phyloP scores from a whole-genome alignment of 2,888 invertebrate genomes.

The Nephrocerus scutellatus region DNA sequence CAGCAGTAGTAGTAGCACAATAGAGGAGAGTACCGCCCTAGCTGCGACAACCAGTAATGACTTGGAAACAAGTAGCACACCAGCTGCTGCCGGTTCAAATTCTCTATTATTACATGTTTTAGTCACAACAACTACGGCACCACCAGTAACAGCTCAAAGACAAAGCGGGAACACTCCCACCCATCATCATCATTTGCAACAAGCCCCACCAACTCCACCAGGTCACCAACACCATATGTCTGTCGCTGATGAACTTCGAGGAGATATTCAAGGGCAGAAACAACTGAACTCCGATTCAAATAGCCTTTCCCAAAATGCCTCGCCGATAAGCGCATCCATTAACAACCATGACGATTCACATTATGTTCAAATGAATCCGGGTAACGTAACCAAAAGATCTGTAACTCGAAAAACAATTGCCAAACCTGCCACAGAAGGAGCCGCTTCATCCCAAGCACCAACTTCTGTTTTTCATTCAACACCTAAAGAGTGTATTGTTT shows the following conservation, averaged over 20 bases:
- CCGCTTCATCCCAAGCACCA: constrained; percentile 4
- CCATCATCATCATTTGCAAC: too few relatives aligned
- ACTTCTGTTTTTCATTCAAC: constrained; percentile 18
- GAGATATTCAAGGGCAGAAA: constrained; percentile 11
- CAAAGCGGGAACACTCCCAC: constrained; percentile 18
- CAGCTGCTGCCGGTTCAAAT: background rate
- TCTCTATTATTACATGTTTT: too few relatives aligned
- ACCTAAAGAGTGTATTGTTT: constrained; percentile 59
- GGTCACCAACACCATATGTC: too few relatives aligned
- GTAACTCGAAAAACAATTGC: constrained; percentile 34
- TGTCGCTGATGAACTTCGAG: too few relatives aligned
- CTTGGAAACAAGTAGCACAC: too few relatives aligned
- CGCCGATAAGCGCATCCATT: background rate
- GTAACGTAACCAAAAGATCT: constrained; percentile 18
- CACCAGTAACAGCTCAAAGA: constrained; percentile 18
- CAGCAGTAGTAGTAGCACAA: too few relatives aligned
- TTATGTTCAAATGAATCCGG: constrained; percentile 27
- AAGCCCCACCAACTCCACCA: too few relatives aligned
- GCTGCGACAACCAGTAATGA: too few relatives aligned
- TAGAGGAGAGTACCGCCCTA: too few relatives aligned
- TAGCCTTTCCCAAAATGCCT: constrained; percentile 3
- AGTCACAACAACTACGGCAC: too few relatives aligned
- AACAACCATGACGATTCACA: constrained; percentile 9
- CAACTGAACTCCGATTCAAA: constrained; percentile 24
- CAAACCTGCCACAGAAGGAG: constrained; percentile 24